Percentiles rank a stretch among this genome's conserved stretches.
These are phyloP conservation scores for Noctua comes DNA, from an alignment of 2,888 invertebrate genomes.

Conservation along the genomic window DNA sequence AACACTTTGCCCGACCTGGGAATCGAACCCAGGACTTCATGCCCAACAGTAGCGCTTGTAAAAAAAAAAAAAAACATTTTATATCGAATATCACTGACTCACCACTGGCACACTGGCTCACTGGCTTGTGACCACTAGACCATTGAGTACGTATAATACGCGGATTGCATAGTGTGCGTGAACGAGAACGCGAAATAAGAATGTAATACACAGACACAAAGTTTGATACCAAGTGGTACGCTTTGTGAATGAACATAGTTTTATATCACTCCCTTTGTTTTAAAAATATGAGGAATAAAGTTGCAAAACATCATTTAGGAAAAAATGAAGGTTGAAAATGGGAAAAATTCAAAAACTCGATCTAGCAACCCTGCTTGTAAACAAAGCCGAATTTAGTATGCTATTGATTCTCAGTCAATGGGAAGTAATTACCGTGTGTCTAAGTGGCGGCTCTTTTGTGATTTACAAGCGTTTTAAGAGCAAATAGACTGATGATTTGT, in stretches of 20 bases:
- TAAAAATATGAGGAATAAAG: background rate
- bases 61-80: too few species aligned
- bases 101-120: too few species aligned
- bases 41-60: background rate
- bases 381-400: constrained; percentile 45
- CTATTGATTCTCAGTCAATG: constrained; percentile 49
- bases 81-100: too few species aligned
- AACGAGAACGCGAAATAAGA: too few species aligned
- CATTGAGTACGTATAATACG: too few species aligned
- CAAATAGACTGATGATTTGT: constrained; percentile 28
- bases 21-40: background rate
- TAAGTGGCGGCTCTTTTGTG: constrained; percentile 36
- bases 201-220: too few species aligned
- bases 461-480: constrained; percentile 17
- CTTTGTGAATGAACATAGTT: too few species aligned
- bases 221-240: too few species aligned
- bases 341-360: background rate
- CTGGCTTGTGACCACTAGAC: background rate
- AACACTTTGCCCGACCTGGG: background rate
- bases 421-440: constrained; percentile 44
- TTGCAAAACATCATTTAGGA: background rate
- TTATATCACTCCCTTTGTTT: too few species aligned
- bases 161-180: background rate
- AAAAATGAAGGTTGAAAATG: background rate
- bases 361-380: constrained; percentile 29